phyloP scores from a whole-genome alignment of 2,113 vertebrate genomes.

The Phycodurus eques region DNA sequence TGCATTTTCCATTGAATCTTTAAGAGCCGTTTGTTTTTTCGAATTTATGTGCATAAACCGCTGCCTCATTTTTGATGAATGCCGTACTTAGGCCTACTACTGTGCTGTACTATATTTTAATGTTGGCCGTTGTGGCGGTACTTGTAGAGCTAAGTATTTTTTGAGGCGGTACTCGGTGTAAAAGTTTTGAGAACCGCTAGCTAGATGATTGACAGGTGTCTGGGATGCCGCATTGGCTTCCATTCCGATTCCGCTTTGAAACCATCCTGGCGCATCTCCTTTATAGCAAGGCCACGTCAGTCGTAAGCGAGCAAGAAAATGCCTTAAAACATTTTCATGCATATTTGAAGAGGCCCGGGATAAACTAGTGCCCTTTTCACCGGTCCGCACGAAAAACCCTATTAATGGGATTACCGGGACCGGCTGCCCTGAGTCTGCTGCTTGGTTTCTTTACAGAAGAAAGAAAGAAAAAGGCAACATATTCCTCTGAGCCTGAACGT shows the following conservation, averaged over 20 bases:
- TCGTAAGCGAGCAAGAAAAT: conserved; percentile 1
- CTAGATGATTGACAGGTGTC: background rate
- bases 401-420: conserved; percentile 4
- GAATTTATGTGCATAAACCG: no score
- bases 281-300: background rate
- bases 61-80: no score
- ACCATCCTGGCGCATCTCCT: background rate
- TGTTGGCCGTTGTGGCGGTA: no score
- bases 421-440: conserved; percentile 4
- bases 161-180: background rate
- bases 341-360: conserved; percentile 13
- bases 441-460: conserved; percentile 9
- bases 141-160: background rate
- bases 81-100: no score
- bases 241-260: background rate
- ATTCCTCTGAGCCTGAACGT: conserved; percentile 9
- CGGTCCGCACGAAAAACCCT: conserved; percentile 22
- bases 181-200: background rate
- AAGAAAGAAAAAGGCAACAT: background rate
- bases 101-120: no score
- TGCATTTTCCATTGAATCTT: background rate
- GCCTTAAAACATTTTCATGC: conserved; percentile 21
- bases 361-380: conserved; percentile 10
- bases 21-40: no score
- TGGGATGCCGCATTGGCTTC: background rate